Conservation (phyloP, 2,797 vertebrate genomes). For the Carcharodon carcharias region DNA sequence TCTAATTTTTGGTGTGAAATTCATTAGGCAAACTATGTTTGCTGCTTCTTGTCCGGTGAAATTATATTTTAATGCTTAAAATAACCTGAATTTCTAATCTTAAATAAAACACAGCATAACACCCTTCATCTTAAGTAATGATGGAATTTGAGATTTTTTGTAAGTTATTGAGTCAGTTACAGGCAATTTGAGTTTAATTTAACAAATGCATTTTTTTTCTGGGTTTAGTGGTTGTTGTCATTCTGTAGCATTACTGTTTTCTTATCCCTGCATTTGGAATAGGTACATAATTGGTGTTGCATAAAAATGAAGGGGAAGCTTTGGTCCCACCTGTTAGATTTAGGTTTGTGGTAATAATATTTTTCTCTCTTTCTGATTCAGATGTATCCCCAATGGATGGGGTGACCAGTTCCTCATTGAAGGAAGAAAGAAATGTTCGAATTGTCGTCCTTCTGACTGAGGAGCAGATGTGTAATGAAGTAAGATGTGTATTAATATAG, state of each 20-base stretch:
- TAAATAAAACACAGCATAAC: background rate
- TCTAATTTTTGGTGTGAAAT: background rate
- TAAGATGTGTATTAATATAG: constrained; percentile 52
- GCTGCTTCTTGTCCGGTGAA: background rate
- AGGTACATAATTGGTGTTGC: background rate
- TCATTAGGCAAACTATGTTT: background rate
- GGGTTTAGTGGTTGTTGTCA: background rate
- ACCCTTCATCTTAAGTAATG: background rate
- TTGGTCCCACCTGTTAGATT: background rate
- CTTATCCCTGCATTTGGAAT: background rate
- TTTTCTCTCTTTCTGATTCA: constrained; percentile 43
- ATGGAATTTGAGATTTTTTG: background rate
- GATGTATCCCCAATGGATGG: constrained; percentile 71
- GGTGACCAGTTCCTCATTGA: constrained; percentile 60
- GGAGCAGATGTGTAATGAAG: constrained; percentile 82
- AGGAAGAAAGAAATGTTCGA: constrained; percentile 64
- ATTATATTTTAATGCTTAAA: background rate
- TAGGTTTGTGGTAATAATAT: background rate
- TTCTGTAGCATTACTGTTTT: background rate
- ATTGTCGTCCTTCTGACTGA: constrained; percentile 73
- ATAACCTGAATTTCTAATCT: background rate
- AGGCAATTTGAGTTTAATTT: background rate
- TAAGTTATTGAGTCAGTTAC: background rate
- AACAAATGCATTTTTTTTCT: background rate
- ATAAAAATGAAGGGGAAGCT: background rate